These are phyloP conservation scores for Tauraco erythrolophus DNA, from an alignment of 2,113 vertebrate genomes.

Conservation along the genomic window DNA sequence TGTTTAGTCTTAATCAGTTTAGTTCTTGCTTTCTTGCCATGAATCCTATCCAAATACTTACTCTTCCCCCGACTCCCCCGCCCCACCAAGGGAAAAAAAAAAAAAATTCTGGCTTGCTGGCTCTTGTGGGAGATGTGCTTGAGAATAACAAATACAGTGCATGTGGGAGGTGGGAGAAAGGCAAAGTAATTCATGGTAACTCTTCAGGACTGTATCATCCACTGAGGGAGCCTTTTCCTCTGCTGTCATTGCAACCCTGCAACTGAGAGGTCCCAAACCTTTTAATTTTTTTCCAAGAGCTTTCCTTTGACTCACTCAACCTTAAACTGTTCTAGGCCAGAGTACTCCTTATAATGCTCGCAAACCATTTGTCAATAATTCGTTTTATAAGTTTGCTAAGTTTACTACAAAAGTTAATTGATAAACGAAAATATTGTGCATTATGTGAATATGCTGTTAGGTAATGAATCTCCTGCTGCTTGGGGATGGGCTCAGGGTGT, in stretches of 20 bases:
- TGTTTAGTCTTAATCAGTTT: constrained; percentile 67
- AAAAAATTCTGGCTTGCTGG: neutral
- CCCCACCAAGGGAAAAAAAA: neutral
- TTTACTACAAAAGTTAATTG: neutral
- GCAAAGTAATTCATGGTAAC: neutral
- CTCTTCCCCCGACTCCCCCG: no score
- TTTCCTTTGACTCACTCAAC: neutral
- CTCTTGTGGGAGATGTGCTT: neutral
- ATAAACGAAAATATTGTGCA: neutral
- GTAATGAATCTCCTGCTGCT: neutral
- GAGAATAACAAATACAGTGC: constrained; percentile 20
- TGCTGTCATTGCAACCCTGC: neutral
- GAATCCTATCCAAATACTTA: constrained; percentile 8
- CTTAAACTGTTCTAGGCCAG: neutral
- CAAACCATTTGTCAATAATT: neutral
- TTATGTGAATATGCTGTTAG: neutral
- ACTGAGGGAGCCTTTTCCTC: neutral
- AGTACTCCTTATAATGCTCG: neutral
- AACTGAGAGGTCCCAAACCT: neutral
- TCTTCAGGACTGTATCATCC: neutral
- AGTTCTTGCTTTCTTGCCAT: constrained; percentile 43
- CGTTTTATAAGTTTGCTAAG: neutral
- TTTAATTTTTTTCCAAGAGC: neutral
- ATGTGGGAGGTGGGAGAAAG: constrained; percentile 30
- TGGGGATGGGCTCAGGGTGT: neutral